phyloP scores from a whole-genome alignment of 2,113 vertebrate species.

The Melanerpes formicivorus region DNA sequence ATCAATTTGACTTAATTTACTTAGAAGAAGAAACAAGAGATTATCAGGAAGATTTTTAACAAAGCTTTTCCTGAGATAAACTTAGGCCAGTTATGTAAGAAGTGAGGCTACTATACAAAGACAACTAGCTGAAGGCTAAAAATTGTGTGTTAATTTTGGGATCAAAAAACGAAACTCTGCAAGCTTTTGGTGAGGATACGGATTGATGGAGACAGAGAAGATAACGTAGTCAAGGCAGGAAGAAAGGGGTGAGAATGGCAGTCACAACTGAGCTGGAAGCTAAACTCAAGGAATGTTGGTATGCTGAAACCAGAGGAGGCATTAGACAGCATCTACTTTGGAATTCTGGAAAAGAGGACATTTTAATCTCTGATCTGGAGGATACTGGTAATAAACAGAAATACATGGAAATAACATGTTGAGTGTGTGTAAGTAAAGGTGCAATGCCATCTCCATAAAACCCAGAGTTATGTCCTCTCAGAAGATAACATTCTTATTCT shows the following conservation, averaged over 20 bases:
- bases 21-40: background rate
- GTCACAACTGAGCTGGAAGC: background rate
- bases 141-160: background rate
- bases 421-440: background rate
- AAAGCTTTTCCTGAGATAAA: background rate
- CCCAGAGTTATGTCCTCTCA: background rate
- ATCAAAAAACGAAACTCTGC: background rate
- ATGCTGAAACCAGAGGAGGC: background rate
- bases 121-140: background rate
- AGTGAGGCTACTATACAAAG: background rate
- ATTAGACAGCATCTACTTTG: background rate
- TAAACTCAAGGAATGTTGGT: background rate
- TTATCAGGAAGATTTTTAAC: background rate
- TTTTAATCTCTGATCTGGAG: background rate
- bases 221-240: background rate
- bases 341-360: background rate
- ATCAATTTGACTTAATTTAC: background rate
- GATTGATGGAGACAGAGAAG: background rate
- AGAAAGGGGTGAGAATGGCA: background rate
- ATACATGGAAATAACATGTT: too few relatives aligned
- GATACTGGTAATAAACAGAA: background rate
- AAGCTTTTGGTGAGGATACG: background rate
- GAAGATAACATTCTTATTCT: background rate
- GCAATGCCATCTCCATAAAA: background rate
- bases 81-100: background rate